phyloP scores from a whole-genome alignment of 1,140 invertebrate genomes.

The Drosophila persimilis region DNA sequence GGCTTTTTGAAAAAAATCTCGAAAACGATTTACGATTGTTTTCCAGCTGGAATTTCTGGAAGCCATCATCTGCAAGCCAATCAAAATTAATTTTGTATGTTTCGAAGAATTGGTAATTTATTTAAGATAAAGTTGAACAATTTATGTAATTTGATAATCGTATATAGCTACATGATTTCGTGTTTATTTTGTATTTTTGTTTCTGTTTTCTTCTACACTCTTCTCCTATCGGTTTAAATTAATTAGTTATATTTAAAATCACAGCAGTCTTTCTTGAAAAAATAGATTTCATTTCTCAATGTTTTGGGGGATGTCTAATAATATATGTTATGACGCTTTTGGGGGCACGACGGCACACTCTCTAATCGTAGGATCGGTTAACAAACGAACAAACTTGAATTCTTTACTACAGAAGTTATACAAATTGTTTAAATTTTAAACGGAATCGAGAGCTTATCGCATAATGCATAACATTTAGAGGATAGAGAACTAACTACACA shows the following conservation, averaged over 20 bases:
- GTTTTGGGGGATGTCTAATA: conserved; percentile 49
- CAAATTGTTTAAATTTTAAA: conserved; percentile 57
- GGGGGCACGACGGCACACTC: background rate
- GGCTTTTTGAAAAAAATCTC: too few species aligned
- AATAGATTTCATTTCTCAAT: conserved; percentile 79
- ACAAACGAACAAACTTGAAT: conserved; percentile 58
- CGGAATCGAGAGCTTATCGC: conserved; percentile 72
- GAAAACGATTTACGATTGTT: too few species aligned
- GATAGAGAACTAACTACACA: conserved; percentile 61
- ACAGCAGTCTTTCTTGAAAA: conserved; percentile 82
- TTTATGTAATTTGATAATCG: conserved; percentile 62
- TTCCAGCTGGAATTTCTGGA: too few species aligned
- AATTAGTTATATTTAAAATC: conserved; percentile 81
- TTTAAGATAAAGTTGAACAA: conserved; percentile 79
- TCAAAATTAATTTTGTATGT: background rate
- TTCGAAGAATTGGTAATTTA: conserved; percentile 78
- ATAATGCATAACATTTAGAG: conserved; percentile 55
- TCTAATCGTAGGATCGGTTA: conserved; percentile 16
- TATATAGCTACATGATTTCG: conserved; percentile 72
- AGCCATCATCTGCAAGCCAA: background rate
- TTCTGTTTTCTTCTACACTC: conserved; percentile 34
- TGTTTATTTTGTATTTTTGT: conserved; percentile 59
- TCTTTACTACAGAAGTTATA: conserved; percentile 43
- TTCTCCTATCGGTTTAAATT: conserved; percentile 46
- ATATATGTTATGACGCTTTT: conserved; percentile 15